These are phyloP conservation scores for Lathronympha strigana DNA, from an alignment of 2,888 invertebrate species.

Conservation along the genomic window DNA sequence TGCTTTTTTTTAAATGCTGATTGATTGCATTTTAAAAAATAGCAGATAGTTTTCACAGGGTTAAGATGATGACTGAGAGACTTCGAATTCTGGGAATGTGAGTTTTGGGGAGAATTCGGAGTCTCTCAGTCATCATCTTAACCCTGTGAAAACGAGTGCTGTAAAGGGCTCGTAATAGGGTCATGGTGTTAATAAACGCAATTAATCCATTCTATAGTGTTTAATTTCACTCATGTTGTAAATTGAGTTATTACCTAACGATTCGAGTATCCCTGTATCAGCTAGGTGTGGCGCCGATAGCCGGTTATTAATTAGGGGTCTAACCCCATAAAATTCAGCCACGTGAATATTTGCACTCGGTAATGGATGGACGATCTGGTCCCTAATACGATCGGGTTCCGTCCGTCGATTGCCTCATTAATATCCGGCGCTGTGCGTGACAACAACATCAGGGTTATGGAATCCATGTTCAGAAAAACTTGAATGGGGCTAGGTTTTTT, in stretches of 20 bases:
- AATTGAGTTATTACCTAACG: conserved; percentile 6
- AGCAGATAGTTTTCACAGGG: no score
- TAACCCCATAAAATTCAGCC: conserved; percentile 11
- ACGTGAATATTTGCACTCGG: conserved; percentile 30
- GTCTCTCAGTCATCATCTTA: no score
- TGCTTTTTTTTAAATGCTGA: no score
- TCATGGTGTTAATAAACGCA: no score
- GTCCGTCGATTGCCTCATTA: conserved; percentile 45
- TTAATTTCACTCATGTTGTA: neutral
- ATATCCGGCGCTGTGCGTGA: conserved; percentile 46
- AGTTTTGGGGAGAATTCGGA: no score
- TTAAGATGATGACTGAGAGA: no score
- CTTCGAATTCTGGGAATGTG: no score
- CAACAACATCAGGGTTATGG: neutral
- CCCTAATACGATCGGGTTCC: conserved; percentile 46
- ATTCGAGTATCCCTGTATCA: neutral
- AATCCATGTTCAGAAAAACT: neutral
- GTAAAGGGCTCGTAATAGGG: no score
- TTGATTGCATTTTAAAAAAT: no score
- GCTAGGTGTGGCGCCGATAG: neutral
- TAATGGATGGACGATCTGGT: conserved; percentile 45
- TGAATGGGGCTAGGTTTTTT: no score
- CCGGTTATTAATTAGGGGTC: conserved; percentile 25
- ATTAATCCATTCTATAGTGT: no score
- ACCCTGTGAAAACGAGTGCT: no score